Evolutionary conservation across 2,888 invertebrate genomes (phyloP).

Genomic region (Galerucella pusilla): DNA sequence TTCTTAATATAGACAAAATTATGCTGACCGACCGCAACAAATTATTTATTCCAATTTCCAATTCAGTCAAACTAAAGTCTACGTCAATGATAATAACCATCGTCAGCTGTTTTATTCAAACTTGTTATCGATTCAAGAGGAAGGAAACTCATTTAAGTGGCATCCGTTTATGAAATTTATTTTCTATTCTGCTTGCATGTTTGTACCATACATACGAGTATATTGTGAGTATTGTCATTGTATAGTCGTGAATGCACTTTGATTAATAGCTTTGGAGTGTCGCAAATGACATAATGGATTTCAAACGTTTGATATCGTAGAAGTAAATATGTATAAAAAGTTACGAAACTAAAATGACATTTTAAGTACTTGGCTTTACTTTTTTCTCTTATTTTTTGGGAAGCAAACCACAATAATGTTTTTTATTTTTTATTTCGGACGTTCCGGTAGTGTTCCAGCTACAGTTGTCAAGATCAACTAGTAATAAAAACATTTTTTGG

Average conservation of each 20-base stretch:
- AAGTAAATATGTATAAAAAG: neutral
- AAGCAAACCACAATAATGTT: too few species aligned
- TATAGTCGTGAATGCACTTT: neutral
- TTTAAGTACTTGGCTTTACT: too few species aligned
- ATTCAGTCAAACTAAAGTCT: constrained; percentile 2
- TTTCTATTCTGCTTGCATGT: constrained; percentile 4
- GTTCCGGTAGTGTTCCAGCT: too few species aligned
- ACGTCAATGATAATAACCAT: constrained; percentile 5
- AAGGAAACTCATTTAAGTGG: constrained; percentile 42
- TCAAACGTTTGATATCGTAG: neutral
- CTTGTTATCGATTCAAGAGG: constrained; percentile 37
- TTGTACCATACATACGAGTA: neutral
- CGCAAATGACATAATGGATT: constrained; percentile 5
- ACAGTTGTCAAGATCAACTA: too few species aligned
- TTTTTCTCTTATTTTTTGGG: too few species aligned
- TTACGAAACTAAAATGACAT: too few species aligned
- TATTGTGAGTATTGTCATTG: constrained; percentile 2
- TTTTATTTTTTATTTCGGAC: too few species aligned
- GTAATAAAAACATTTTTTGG: too few species aligned
- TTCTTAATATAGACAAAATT: neutral
- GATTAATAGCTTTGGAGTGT: constrained; percentile 6
- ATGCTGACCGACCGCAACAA: constrained; percentile 1
- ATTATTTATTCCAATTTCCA: constrained; percentile 10
- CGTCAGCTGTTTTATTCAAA: constrained; percentile 26
- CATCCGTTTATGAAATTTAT: constrained; percentile 39